Conservation (phyloP, 2,888 invertebrate species). For the Thelaira solivaga region DNA sequence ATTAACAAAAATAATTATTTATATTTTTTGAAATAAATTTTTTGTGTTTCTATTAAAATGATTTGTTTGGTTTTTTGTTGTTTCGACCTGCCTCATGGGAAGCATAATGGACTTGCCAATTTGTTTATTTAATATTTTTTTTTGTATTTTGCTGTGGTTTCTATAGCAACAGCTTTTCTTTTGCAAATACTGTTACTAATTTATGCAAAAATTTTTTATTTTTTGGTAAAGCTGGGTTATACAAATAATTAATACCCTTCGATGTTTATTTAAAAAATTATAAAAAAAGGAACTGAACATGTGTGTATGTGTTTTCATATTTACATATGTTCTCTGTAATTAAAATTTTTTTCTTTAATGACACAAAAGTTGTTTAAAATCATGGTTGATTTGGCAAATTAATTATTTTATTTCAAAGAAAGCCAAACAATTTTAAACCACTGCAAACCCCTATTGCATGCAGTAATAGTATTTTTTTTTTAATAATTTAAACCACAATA, state of each 20-base stretch:
- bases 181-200: slow-evolving; percentile 14
- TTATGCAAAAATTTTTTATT: not conserved
- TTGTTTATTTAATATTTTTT: slow-evolving; percentile 13
- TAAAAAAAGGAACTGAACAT: slow-evolving; percentile 5
- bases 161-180: not conserved
- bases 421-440: no score
- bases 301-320: no score
- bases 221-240: not conserved
- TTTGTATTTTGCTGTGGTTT: not conserved
- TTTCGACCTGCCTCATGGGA: slow-evolving; percentile 15
- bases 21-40: no score
- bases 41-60: not conserved
- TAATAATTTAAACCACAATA: no score
- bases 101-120: slow-evolving; percentile 33
- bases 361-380: slow-evolving; percentile 1
- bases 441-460: no score
- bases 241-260: slow-evolving; percentile 19
- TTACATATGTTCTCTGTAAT: no score
- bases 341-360: no score
- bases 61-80: slow-evolving; percentile 24
- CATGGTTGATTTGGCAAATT: slow-evolving; percentile 50
- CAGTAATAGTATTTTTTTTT: no score
- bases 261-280: slow-evolving; percentile 2
- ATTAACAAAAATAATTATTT: no score
- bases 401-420: slow-evolving; percentile 37